Conservation (phyloP, 2,888 invertebrate genomes). For the Drosophila basisetae region DNA sequence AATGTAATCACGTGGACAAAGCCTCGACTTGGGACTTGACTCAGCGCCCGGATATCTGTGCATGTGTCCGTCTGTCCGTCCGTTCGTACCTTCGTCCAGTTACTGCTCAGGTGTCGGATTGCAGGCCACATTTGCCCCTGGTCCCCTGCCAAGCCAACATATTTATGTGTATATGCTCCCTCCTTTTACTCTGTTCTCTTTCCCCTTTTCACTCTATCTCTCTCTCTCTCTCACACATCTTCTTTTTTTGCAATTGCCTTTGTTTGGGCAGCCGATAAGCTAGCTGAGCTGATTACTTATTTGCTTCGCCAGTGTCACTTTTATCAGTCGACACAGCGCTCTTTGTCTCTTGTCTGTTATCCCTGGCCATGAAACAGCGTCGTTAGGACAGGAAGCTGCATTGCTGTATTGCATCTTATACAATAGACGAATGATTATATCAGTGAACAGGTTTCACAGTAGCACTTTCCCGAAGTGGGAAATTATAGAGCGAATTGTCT, state of each 20-base stretch:
- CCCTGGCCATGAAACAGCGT: slow-evolving; percentile 19
- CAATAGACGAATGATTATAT: slow-evolving; percentile 20
- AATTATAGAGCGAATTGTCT: background rate
- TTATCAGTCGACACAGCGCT: slow-evolving; percentile 23
- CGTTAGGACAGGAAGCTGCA: slow-evolving; percentile 31
- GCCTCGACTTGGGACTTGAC: slow-evolving; percentile 30
- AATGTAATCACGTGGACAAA: slow-evolving; percentile 70
- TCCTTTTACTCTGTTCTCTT: background rate
- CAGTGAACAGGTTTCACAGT: slow-evolving; percentile 21
- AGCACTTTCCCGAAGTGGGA: background rate
- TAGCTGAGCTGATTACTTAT: slow-evolving; percentile 52
- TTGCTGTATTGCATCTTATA: slow-evolving; percentile 15
- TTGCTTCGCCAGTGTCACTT: slow-evolving; percentile 44
- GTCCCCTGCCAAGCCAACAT: background rate
- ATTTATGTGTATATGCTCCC: background rate
- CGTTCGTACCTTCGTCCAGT: background rate
- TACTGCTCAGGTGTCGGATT: slow-evolving; percentile 47
- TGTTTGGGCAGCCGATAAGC: slow-evolving; percentile 61
- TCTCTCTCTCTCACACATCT: background rate
- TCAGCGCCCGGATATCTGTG: slow-evolving; percentile 37
- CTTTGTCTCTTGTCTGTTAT: background rate
- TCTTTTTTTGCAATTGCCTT: slow-evolving; percentile 46
- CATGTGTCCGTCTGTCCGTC: background rate
- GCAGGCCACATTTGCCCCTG: slow-evolving; percentile 15
- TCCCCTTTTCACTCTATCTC: background rate